Evolutionary conservation across 2,113 vertebrate genomes (phyloP).

Genomic region (Mionectes macconnelli): DNA sequence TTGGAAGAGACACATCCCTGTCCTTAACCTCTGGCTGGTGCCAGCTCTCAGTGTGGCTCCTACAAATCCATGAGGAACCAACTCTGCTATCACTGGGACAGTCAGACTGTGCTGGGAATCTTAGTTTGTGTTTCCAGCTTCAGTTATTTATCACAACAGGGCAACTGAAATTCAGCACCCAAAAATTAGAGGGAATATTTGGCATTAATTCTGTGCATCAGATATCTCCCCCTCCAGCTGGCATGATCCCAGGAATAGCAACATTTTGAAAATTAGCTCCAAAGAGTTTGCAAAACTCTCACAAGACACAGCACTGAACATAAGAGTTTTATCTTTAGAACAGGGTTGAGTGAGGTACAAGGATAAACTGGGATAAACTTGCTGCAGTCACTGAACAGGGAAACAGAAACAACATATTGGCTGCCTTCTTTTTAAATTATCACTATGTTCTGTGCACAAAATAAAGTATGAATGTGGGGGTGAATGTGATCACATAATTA

Average conservation of each 20-base stretch:
- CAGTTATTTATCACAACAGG: background rate
- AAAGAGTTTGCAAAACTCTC: background rate
- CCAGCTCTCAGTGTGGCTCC: background rate
- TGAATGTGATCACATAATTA: background rate
- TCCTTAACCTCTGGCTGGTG: background rate
- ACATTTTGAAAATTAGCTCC: background rate
- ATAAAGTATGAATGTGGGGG: background rate
- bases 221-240: background rate
- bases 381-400: background rate
- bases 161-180: background rate
- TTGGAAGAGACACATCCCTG: background rate
- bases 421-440: background rate
- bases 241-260: background rate
- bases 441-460: background rate
- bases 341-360: background rate
- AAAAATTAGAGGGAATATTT: background rate
- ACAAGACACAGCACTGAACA: background rate
- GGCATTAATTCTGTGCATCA: background rate
- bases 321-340: background rate
- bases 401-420: background rate
- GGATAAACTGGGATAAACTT: constrained; percentile 15
- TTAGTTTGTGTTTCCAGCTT: background rate
- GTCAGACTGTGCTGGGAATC: background rate
- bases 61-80: background rate
- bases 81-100: background rate